These are phyloP conservation scores for Hipposideros armiger DNA, from an alignment of 2,113 vertebrate genomes.

Conservation along the genomic window DNA sequence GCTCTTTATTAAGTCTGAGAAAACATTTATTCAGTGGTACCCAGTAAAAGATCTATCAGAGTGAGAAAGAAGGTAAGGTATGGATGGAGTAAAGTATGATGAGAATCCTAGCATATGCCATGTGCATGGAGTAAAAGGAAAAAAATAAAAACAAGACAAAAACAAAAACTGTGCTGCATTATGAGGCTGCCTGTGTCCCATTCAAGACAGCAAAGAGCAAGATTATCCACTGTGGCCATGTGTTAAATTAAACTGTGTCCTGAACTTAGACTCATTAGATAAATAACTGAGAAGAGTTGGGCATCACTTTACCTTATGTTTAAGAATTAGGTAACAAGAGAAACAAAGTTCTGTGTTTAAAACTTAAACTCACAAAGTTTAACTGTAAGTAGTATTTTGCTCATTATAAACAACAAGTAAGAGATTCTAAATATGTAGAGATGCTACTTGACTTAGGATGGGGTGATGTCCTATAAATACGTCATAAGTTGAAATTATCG, in stretches of 20 bases:
- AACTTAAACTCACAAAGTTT: not conserved
- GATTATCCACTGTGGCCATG: too few species aligned
- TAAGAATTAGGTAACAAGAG: not conserved
- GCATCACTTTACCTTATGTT: not conserved
- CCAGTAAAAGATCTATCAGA: not conserved
- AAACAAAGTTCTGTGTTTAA: not conserved
- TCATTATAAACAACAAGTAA: not conserved
- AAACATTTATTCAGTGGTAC: not conserved
- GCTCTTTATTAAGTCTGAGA: not conserved
- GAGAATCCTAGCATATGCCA: not conserved
- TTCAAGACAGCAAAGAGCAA: not conserved
- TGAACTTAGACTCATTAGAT: not conserved
- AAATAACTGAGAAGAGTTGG: not conserved
- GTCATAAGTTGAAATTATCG: too few species aligned
- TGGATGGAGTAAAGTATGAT: rapidly evolving
- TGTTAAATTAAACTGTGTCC: not conserved
- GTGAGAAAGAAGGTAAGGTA: not conserved
- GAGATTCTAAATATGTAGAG: not conserved
- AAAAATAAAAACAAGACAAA: too few species aligned
- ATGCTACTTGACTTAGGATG: not conserved
- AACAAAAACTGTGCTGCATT: not conserved
- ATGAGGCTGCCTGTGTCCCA: not conserved
- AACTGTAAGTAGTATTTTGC: not conserved
- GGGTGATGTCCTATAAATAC: not conserved
- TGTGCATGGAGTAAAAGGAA: not conserved